A percentile compares a stretch with the other conserved stretches of the same genome.
Evolutionary conservation across 2,113 vertebrate genomes (phyloP).

Genomic region (Arvicanthis niloticus): DNA sequence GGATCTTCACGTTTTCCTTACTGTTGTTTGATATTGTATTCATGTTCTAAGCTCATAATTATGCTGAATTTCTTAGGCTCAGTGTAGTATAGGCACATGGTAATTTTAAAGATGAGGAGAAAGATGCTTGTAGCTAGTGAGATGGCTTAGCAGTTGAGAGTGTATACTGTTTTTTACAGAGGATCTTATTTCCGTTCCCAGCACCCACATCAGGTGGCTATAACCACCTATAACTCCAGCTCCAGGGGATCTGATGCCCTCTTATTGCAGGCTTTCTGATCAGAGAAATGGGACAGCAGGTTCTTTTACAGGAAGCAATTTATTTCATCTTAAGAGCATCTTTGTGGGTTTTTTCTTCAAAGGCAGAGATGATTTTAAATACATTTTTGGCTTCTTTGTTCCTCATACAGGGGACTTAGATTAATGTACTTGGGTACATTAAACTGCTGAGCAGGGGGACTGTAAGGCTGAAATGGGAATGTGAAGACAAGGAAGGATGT

Average conservation of each 20-base stretch:
- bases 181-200: no score
- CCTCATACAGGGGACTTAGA: no score
- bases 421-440: no score
- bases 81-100: neutral
- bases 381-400: neutral
- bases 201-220: no score
- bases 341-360: neutral
- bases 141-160: no score
- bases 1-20: neutral
- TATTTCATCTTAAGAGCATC: neutral
- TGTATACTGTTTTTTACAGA: no score
- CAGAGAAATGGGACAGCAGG: neutral
- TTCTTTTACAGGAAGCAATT: neutral
- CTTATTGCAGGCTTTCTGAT: neutral
- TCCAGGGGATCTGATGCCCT: neutral
- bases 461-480: neutral
- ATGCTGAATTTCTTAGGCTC: neutral
- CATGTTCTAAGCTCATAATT: neutral
- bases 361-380: neutral
- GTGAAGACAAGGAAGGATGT: neutral
- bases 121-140: neutral
- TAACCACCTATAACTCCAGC: no score
- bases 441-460: neutral
- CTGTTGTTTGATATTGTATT: neutral
- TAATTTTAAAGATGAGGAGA: conserved; percentile 23